These are phyloP conservation scores for Sisor rabdophorus DNA, from an alignment of 2,113 vertebrate species.

Conservation along the genomic window DNA sequence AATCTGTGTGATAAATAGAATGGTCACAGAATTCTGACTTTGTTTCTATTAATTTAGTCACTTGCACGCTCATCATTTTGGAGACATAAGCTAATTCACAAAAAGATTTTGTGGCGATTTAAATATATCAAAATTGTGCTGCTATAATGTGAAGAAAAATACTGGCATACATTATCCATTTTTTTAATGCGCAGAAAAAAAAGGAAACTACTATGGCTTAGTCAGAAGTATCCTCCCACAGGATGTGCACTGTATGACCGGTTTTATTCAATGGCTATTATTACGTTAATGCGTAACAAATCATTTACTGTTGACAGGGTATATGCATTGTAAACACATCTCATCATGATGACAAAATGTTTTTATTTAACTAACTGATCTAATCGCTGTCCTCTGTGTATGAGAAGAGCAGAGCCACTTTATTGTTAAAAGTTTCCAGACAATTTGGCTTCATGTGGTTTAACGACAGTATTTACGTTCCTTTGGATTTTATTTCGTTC, in stretches of 20 bases:
- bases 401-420: not conserved
- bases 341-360: not conserved
- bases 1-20: conserved; percentile 13
- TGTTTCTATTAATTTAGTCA: conserved; percentile 7
- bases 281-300: not conserved
- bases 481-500: not conserved
- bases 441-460: not conserved
- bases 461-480: not conserved
- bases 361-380: not conserved
- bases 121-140: not conserved
- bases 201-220: not conserved
- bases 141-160: not conserved
- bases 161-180: not conserved
- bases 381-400: not conserved
- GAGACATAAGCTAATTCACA: not conserved
- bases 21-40: not conserved
- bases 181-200: too few relatives aligned
- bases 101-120: not conserved
- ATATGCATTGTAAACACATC: too few relatives aligned
- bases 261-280: not conserved
- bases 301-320: not conserved
- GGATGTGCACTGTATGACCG: not conserved
- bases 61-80: not conserved
- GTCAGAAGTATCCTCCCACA: not conserved
- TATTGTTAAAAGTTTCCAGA: not conserved